Conservation (phyloP, 2,888 invertebrate species). For the Diaperis boleti region DNA sequence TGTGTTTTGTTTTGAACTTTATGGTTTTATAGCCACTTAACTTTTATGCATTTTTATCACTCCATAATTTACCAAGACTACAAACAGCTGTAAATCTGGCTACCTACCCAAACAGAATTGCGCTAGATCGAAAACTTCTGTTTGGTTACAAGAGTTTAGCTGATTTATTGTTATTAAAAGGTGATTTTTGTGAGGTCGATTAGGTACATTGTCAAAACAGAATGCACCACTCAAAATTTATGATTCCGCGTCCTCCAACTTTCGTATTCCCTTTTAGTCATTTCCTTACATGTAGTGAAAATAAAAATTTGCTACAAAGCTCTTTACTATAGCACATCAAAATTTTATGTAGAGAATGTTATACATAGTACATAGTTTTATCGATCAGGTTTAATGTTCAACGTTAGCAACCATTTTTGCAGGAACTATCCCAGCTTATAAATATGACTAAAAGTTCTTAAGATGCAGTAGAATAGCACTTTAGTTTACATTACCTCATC, state of each 20-base stretch:
- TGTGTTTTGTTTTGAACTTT: no score
- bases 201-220: no score
- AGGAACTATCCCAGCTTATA: background rate
- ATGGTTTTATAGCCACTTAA: no score
- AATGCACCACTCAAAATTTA: background rate
- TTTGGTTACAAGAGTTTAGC: no score
- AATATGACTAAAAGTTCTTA: slow-evolving; percentile 4
- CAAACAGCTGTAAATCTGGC: no score
- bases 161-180: no score
- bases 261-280: background rate
- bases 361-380: no score
- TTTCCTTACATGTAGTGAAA: background rate
- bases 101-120: no score
- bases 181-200: no score
- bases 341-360: background rate
- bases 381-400: background rate
- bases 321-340: background rate
- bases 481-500: slow-evolving; percentile 18
- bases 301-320: background rate
- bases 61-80: no score
- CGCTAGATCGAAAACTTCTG: no score
- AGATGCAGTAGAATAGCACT: slow-evolving; percentile 15
- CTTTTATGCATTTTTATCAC: no score
- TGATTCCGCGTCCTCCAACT: background rate
- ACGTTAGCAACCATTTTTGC: background rate